These are phyloP conservation scores for Danio tinwini DNA, from an alignment of 2,797 vertebrate genomes.

Conservation along the genomic window DNA sequence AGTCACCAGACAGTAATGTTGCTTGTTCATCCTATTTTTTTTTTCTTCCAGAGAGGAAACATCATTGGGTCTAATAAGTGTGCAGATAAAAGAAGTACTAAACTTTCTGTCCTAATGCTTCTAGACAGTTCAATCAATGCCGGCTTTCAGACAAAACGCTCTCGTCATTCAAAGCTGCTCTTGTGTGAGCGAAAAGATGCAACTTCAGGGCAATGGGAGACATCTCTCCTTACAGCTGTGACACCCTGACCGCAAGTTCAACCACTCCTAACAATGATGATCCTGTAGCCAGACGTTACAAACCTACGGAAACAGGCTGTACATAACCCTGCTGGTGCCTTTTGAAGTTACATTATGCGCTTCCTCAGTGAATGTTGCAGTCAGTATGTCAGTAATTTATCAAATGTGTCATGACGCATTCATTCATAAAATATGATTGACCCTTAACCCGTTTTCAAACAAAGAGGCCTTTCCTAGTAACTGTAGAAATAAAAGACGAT, in stretches of 20 bases:
- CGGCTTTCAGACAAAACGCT: conserved; percentile 50
- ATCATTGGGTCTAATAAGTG: conserved; percentile 44
- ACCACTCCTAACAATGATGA: conserved; percentile 55
- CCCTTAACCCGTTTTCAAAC: conserved; percentile 31
- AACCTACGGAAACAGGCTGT: conserved; percentile 41
- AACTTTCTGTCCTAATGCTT: conserved; percentile 50
- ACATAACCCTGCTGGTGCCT: conserved; percentile 39
- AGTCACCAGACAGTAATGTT: conserved; percentile 47
- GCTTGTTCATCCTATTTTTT: conserved; percentile 47
- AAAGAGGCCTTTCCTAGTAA: conserved; percentile 73
- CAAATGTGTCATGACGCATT: conserved; percentile 17
- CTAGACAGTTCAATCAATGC: conserved; percentile 57
- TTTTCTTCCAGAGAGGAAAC: conserved; percentile 38
- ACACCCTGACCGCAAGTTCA: conserved; percentile 62
- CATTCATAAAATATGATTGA: background rate
- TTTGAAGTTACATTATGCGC: conserved; percentile 52
- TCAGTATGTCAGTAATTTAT: conserved; percentile 31
- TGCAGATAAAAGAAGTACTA: conserved; percentile 46
- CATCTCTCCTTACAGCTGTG: conserved; percentile 54
- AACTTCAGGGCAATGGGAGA: conserved; percentile 37
- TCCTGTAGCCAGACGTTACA: conserved; percentile 40
- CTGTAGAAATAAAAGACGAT: conserved; percentile 59
- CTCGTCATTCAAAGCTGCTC: conserved; percentile 54
- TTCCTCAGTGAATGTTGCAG: conserved; percentile 65
- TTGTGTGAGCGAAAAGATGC: conserved; percentile 54